Evolutionary conservation across 2,113 vertebrate genomes (phyloP).

Genomic region (Macrotis lagotis): DNA sequence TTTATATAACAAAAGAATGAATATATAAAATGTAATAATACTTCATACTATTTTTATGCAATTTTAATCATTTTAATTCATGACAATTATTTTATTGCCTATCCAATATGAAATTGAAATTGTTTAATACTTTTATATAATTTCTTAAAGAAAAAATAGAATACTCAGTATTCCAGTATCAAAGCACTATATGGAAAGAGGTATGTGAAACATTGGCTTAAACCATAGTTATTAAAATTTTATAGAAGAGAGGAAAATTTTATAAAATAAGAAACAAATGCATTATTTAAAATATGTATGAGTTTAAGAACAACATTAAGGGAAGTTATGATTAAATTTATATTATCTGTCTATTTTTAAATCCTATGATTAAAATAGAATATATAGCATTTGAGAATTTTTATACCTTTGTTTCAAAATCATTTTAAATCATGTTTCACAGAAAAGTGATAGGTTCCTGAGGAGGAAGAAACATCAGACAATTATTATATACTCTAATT

Average conservation of each 20-base stretch:
- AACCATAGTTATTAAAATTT: constrained; percentile 40
- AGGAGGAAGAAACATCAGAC: constrained; percentile 13
- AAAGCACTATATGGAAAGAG: constrained; percentile 48
- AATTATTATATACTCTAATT: constrained; percentile 29
- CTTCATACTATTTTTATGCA: constrained; percentile 12
- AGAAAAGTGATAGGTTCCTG: constrained; percentile 19
- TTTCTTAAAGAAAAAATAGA: constrained; percentile 47
- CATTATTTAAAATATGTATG: constrained; percentile 16
- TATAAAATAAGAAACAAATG: constrained; percentile 42
- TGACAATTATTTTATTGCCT: constrained; percentile 20
- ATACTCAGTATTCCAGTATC: constrained; percentile 18
- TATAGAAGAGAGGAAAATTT: constrained; percentile 48
- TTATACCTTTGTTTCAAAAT: neutral
- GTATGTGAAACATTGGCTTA: constrained; percentile 43
- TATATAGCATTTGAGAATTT: constrained; percentile 12
- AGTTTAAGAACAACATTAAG: constrained; percentile 21
- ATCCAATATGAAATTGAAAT: constrained; percentile 7
- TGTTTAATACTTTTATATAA: constrained; percentile 42
- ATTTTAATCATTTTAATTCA: constrained; percentile 26
- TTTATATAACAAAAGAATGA: constrained; percentile 17
- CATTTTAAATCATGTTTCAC: constrained; percentile 23
- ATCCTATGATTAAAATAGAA: constrained; percentile 16
- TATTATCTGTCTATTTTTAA: neutral
- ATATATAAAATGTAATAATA: neutral
- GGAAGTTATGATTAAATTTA: neutral